Evolutionary conservation across 1,140 invertebrate genomes (phyloP).

Genomic region (Aphis craccivora): DNA sequence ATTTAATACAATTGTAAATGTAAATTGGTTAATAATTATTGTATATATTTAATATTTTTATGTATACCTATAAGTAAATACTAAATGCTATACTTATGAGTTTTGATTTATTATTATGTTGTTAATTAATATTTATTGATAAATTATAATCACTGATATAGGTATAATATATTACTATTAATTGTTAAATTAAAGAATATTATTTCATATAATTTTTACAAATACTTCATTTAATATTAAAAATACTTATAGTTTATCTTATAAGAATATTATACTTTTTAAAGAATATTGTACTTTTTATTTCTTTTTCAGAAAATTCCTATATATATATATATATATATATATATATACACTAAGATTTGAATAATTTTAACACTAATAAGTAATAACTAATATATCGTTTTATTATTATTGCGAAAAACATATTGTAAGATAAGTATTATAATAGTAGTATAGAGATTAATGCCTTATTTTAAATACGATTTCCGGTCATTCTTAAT

Average conservation of each 20-base stretch:
- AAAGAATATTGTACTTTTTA: neutral
- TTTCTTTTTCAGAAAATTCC: neutral
- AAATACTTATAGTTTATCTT: neutral
- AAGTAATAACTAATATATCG: neutral
- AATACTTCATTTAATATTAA: neutral
- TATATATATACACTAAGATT: neutral
- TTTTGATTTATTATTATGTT: neutral
- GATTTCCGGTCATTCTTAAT: neutral
- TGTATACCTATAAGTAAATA: too few relatives aligned
- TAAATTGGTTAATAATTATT: too few relatives aligned
- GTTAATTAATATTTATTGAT: neutral
- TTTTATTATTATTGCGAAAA: neutral
- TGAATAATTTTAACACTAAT: neutral
- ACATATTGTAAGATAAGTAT: neutral
- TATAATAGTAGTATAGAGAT: too few relatives aligned
- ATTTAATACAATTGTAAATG: neutral
- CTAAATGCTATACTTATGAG: too few relatives aligned
- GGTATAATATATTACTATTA: neutral
- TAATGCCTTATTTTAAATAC: neutral
- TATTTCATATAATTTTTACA: neutral
- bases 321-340: too few relatives aligned
- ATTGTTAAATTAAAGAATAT: neutral
- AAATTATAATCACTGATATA: neutral
- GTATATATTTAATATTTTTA: too few relatives aligned
- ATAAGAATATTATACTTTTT: neutral